A percentile compares a stretch with the other conserved stretches of the same genome.
Evolutionary conservation across 2,113 vertebrate genomes (phyloP).

Genomic region (Indicator maculatus): DNA sequence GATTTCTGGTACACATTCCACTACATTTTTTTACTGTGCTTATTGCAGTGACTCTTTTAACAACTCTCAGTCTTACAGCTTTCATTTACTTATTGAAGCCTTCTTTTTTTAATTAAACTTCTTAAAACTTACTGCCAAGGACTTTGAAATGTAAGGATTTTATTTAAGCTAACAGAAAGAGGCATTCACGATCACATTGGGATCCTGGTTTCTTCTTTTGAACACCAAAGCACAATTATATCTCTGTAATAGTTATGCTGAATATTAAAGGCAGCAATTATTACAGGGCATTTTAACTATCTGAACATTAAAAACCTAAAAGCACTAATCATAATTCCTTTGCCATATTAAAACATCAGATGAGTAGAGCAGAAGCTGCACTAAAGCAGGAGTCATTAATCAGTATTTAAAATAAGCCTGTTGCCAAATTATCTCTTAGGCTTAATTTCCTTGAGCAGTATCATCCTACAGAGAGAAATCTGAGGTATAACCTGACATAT

Average conservation of each 20-base stretch:
- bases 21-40: background rate
- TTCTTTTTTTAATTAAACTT: conserved; percentile 58
- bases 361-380: conserved; percentile 38
- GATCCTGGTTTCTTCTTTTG: conserved; percentile 44
- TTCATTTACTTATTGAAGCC: conserved; percentile 28
- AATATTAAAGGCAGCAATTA: conserved; percentile 59
- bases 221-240: conserved; percentile 23
- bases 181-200: background rate
- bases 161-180: conserved; percentile 56
- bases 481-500: conserved; percentile 8
- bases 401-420: conserved; percentile 58
- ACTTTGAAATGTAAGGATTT: conserved; percentile 52
- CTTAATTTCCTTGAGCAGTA: conserved; percentile 52
- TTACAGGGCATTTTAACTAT: conserved; percentile 38
- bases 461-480: conserved; percentile 37
- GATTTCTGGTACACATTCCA: background rate
- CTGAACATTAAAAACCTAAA: conserved; percentile 55
- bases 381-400: conserved; percentile 59
- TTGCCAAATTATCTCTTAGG: conserved; percentile 43
- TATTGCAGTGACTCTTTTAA: conserved; percentile 11
- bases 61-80: background rate
- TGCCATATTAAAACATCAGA: conserved; percentile 62
- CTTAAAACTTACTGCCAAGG: conserved; percentile 54
- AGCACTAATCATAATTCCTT: conserved; percentile 62
- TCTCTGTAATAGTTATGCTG: conserved; percentile 52